phyloP scores from a whole-genome alignment of 2,797 vertebrate species.

The Sebastes trivittatus region DNA sequence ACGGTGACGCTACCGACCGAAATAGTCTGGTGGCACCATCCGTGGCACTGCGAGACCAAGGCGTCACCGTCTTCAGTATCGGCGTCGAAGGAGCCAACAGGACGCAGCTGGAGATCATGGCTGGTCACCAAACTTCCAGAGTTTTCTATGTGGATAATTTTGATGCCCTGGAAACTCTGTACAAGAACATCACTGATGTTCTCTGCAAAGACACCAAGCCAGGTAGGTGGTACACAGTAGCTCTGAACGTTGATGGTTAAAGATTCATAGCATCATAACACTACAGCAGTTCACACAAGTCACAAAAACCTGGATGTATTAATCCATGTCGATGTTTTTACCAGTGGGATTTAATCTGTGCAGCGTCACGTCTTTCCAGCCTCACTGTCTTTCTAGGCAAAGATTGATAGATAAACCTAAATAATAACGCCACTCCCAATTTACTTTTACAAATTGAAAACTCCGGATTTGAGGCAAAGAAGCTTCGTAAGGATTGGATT shows the following conservation, averaged over 20 bases:
- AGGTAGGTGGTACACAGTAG: conserved; percentile 54
- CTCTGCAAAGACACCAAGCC: conserved; percentile 71
- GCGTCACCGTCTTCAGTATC: conserved; percentile 72
- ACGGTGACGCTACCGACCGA: conserved; percentile 60
- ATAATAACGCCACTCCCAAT: neutral
- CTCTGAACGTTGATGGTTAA: too few relatives aligned
- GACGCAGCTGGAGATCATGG: conserved; percentile 69
- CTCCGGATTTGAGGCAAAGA: neutral
- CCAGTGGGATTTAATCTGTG: too few relatives aligned
- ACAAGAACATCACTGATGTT: conserved; percentile 59
- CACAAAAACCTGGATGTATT: too few relatives aligned
- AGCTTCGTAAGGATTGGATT: too few relatives aligned
- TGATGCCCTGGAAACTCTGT: conserved; percentile 56
- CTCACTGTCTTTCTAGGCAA: neutral
- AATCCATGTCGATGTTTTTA: too few relatives aligned
- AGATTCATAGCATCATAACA: too few relatives aligned
- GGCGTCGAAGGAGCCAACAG: conserved; percentile 58
- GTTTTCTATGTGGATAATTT: conserved; percentile 71
- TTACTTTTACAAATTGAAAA: neutral
- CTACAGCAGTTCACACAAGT: too few relatives aligned
- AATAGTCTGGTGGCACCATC: neutral
- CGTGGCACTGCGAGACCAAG: conserved; percentile 28
- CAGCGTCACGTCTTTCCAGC: too few relatives aligned
- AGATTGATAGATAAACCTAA: neutral
- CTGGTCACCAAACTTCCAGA: conserved; percentile 47